Percentiles rank a stretch among this genome's conserved stretches.
These are phyloP conservation scores for Tenrec ecaudatus DNA, from an alignment of 2,113 vertebrate species.

Conservation along the genomic window DNA sequence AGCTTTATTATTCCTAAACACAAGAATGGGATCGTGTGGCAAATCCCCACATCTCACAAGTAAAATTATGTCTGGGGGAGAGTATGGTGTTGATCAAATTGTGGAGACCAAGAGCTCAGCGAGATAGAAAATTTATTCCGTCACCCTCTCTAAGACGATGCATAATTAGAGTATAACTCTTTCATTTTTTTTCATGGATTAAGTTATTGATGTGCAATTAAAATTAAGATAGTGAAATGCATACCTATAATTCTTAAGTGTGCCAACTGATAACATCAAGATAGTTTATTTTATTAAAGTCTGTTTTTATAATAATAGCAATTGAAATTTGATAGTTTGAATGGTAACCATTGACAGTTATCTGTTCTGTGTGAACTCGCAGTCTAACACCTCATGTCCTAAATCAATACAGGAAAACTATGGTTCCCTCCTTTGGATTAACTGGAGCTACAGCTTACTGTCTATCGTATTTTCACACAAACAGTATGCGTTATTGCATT, in stretches of 20 bases:
- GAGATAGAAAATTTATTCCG: background rate
- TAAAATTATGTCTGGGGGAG: background rate
- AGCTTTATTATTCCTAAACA: background rate
- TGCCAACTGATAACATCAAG: background rate
- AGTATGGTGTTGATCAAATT: background rate
- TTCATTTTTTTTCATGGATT: background rate
- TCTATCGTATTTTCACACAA: too few species aligned
- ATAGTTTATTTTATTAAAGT: background rate
- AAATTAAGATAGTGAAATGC: background rate
- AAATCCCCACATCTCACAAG: background rate
- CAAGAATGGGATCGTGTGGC: background rate
- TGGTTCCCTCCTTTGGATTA: background rate
- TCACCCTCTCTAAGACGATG: background rate
- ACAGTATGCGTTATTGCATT: too few species aligned
- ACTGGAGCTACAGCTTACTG: background rate
- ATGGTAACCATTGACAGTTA: background rate
- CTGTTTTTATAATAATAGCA: background rate
- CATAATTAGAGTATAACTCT: background rate
- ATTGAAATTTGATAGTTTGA: background rate
- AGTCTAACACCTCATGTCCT: background rate
- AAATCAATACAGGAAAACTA: background rate
- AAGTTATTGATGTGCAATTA: background rate
- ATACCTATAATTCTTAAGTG: conserved; percentile 4
- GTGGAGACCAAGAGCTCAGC: background rate
- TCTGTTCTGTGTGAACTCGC: background rate